Percentiles rank a stretch among this genome's conserved stretches.
These are phyloP conservation scores for Gasterosteus aculeatus DNA, from an alignment of 2,113 vertebrate genomes.

Conservation along the genomic window DNA sequence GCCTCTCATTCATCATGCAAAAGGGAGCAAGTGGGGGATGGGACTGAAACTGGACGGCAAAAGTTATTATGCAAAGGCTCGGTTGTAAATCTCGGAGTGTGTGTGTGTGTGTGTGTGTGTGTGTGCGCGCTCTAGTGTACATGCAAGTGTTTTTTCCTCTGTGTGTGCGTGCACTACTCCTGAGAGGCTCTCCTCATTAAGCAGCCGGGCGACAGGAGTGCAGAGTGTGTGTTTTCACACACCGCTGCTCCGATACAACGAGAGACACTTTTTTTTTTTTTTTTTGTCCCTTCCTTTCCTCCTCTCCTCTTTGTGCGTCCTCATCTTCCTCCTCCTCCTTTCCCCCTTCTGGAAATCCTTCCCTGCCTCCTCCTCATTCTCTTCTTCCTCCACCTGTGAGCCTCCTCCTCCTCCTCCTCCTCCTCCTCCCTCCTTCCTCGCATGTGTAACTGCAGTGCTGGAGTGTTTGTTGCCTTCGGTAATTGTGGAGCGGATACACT, in stretches of 20 bases:
- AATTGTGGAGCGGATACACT: conserved; percentile 16
- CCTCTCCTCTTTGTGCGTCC: conserved; percentile 41
- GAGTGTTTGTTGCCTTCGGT: conserved; percentile 6
- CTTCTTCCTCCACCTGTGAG: conserved; percentile 11
- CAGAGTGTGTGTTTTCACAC: conserved; percentile 80
- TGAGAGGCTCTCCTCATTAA: conserved; percentile 79
- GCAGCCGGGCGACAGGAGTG: conserved; percentile 76
- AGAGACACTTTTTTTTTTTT: conserved; percentile 58
- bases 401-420: conserved; percentile 25
- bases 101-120: conserved; percentile 12
- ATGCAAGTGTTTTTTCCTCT: conserved; percentile 29
- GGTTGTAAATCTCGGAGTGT: conserved; percentile 71
- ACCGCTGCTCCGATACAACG: conserved; percentile 73
- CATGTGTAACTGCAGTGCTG: conserved; percentile 14
- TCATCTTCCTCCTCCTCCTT: conserved; percentile 20
- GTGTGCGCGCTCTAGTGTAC: conserved; percentile 35
- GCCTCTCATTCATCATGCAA: conserved; percentile 74
- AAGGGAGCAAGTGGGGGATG: conserved; percentile 68
- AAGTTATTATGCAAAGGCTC: conserved; percentile 80
- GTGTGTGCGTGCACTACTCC: conserved; percentile 33
- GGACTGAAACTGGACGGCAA: conserved; percentile 69
- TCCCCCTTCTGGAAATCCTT: conserved; percentile 22
- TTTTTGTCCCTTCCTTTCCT: conserved; percentile 32
- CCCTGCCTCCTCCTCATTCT: not conserved
- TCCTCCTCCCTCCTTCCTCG: conserved; percentile 9